These are phyloP conservation scores for Chelonoidis abingdonii DNA, from an alignment of 2,113 vertebrate genomes.

Conservation along the genomic window DNA sequence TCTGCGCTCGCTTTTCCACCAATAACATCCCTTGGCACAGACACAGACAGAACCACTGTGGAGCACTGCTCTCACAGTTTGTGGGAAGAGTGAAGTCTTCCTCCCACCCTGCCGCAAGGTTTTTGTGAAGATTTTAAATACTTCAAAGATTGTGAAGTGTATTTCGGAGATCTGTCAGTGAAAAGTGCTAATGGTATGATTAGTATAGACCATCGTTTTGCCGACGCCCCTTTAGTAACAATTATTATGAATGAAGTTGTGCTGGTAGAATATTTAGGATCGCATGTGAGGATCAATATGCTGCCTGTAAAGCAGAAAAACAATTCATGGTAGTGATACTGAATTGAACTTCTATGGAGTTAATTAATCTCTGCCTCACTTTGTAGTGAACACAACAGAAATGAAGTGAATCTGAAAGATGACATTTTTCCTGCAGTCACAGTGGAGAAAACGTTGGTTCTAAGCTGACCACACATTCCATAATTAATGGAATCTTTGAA, in stretches of 20 bases:
- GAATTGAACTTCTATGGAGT: rapidly evolving
- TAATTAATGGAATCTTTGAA: neutral
- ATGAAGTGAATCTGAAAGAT: neutral
- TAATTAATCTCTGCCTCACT: neutral
- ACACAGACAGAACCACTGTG: neutral
- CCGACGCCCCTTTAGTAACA: neutral
- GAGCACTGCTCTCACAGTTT: neutral
- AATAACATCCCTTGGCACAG: neutral
- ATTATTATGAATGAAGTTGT: neutral
- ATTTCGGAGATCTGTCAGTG: neutral
- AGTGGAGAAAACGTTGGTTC: neutral
- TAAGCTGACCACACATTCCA: neutral
- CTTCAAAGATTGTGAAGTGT: neutral
- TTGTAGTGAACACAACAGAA: neutral
- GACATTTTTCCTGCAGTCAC: neutral
- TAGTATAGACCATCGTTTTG: rapidly evolving
- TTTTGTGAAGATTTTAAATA: neutral
- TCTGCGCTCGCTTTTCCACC: neutral
- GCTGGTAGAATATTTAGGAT: neutral
- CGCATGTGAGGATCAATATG: neutral
- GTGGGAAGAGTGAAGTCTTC: neutral
- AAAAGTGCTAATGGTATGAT: neutral
- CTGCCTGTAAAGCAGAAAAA: neutral
- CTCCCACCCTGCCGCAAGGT: neutral
- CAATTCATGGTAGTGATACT: neutral